Conservation (phyloP, 2,888 invertebrate species). For the Aspidapion aeneum region DNA sequence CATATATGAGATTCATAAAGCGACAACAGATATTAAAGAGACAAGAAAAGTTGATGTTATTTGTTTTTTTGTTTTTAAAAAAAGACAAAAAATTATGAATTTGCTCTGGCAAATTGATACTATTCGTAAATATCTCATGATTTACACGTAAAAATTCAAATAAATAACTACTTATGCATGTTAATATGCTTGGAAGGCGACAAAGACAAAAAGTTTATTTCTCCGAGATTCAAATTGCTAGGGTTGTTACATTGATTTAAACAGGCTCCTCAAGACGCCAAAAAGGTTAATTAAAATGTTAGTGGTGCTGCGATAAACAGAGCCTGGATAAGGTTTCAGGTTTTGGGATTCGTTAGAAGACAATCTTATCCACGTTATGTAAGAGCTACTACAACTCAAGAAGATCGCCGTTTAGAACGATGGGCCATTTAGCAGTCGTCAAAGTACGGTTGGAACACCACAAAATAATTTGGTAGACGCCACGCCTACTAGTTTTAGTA, state of each 20-base stretch:
- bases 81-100: neutral
- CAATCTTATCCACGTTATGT: neutral
- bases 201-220: too few relatives aligned
- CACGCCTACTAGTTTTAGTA: conserved; percentile 12
- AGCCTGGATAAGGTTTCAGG: neutral
- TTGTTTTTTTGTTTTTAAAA: too few relatives aligned
- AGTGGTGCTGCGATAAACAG: conserved; percentile 2
- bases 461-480: conserved; percentile 14
- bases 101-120: neutral
- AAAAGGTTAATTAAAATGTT: neutral
- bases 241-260: neutral
- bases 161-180: neutral
- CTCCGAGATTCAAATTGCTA: too few relatives aligned
- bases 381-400: neutral
- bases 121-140: conserved; percentile 3
- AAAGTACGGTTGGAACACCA: neutral
- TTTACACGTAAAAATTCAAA: conserved; percentile 1
- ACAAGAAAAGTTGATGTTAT: neutral
- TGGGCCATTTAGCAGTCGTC: neutral
- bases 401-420: neutral
- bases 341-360: neutral
- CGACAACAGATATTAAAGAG: neutral
- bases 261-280: conserved; percentile 1
- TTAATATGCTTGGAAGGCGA: too few relatives aligned
- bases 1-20: neutral